A percentile compares a stretch with the other conserved stretches of the same genome.
phyloP scores from a whole-genome alignment of 92 coral and sea anemone genomes.

The Porites evermanni region DNA sequence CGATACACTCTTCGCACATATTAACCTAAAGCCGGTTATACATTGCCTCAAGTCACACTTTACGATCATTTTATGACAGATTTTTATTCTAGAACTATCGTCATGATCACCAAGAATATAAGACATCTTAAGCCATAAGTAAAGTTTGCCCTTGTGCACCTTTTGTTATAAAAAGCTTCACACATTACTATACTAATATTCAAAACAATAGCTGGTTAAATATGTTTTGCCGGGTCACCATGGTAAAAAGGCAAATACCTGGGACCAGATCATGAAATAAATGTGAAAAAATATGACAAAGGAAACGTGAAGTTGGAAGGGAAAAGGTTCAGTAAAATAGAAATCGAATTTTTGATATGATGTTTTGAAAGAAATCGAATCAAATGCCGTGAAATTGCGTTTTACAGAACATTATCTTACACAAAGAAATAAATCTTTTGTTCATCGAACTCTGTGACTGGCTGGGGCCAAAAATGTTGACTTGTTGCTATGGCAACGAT shows the following conservation, averaged over 20 bases:
- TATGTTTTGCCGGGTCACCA: conserved; percentile 1
- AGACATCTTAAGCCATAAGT: no score
- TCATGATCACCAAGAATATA: no score
- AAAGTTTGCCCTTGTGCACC: no score
- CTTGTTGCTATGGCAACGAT: conserved; percentile 48
- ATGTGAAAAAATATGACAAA: background rate
- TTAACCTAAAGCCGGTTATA: no score
- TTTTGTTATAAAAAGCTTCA: no score
- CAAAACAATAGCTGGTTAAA: background rate
- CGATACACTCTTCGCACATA: no score
- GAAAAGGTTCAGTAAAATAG: background rate
- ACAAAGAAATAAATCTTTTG: conserved; percentile 6
- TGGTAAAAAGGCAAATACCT: background rate
- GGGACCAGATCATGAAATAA: no score
- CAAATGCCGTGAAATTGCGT: conserved; percentile 23
- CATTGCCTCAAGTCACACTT: no score
- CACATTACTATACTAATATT: no score
- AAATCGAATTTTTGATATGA: background rate
- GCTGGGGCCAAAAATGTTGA: conserved; percentile 46
- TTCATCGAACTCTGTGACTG: background rate
- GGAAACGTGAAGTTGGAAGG: background rate
- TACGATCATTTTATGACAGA: no score
- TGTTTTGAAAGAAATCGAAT: no score
- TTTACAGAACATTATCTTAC: background rate
- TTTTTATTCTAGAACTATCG: no score